These are phyloP conservation scores for Lymantria dispar DNA, from an alignment of 2,888 invertebrate genomes.

Conservation along the genomic window DNA sequence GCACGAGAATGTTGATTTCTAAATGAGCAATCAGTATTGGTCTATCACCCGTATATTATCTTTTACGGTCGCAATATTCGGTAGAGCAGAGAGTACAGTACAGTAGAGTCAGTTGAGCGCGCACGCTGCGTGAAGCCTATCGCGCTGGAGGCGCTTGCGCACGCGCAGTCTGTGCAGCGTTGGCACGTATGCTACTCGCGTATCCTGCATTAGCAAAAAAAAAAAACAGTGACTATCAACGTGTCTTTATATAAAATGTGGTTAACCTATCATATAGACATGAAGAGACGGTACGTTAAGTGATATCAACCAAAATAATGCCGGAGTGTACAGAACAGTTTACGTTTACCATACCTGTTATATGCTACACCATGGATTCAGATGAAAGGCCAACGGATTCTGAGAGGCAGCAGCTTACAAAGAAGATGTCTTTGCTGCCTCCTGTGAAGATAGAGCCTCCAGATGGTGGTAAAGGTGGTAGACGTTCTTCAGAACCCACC, in stretches of 20 bases:
- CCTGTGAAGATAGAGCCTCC: constrained; percentile 76
- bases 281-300: constrained; percentile 41
- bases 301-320: constrained; percentile 58
- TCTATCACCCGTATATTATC: constrained; percentile 43
- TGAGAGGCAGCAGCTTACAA: constrained; percentile 59
- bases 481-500: constrained; percentile 68
- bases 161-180: constrained; percentile 32
- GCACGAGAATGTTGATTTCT: constrained; percentile 41
- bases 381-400: constrained; percentile 54
- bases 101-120: constrained; percentile 28
- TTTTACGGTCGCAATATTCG: constrained; percentile 26
- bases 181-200: constrained; percentile 31
- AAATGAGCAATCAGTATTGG: constrained; percentile 31
- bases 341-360: constrained; percentile 71
- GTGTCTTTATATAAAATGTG: constrained; percentile 46
- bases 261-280: constrained; percentile 36
- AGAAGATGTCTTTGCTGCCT: constrained; percentile 71
- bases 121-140: constrained; percentile 29
- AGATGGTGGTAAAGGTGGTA: constrained; percentile 61
- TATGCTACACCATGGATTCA: constrained; percentile 76
- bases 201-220: constrained; percentile 11
- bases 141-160: constrained; percentile 13
- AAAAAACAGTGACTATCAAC: constrained; percentile 19
- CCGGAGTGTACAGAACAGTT: constrained; percentile 76
- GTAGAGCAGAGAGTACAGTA: constrained; percentile 25